Conservation (phyloP, 2,113 vertebrate species). For the Boleophthalmus pectinirostris region DNA sequence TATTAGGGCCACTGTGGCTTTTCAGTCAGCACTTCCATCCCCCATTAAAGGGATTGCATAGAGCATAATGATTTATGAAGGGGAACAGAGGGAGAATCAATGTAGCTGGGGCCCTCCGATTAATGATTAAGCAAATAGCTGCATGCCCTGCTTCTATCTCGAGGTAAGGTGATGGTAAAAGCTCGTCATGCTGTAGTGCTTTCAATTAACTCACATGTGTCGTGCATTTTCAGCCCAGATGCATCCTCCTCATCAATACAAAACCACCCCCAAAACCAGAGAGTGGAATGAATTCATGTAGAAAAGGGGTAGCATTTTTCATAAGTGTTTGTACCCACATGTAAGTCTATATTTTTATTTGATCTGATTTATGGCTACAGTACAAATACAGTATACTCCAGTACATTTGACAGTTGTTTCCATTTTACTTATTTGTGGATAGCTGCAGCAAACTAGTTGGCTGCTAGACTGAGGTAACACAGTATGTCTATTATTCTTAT, state of each 20-base stretch:
- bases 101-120: constrained; percentile 57
- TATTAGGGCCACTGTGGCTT: constrained; percentile 23
- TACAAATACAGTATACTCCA: no score
- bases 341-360: not conserved
- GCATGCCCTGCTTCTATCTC: constrained; percentile 27
- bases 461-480: no score
- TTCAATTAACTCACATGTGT: constrained; percentile 33
- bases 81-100: constrained; percentile 60
- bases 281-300: not conserved
- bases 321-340: not conserved
- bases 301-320: not conserved
- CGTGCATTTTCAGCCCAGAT: not conserved
- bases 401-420: no score
- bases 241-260: constrained; percentile 6
- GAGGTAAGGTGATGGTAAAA: constrained; percentile 30
- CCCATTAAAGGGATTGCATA: constrained; percentile 55
- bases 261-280: no score
- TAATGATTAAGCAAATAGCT: constrained; percentile 68
- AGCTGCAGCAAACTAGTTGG: no score
- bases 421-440: no score
- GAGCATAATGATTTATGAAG: constrained; percentile 65
- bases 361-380: no score
- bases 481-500: not conserved
- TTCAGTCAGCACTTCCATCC: constrained; percentile 61
- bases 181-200: constrained; percentile 22